These are phyloP conservation scores for Siniperca undulata DNA, from an alignment of 2,797 vertebrate species.

Conservation along the genomic window DNA sequence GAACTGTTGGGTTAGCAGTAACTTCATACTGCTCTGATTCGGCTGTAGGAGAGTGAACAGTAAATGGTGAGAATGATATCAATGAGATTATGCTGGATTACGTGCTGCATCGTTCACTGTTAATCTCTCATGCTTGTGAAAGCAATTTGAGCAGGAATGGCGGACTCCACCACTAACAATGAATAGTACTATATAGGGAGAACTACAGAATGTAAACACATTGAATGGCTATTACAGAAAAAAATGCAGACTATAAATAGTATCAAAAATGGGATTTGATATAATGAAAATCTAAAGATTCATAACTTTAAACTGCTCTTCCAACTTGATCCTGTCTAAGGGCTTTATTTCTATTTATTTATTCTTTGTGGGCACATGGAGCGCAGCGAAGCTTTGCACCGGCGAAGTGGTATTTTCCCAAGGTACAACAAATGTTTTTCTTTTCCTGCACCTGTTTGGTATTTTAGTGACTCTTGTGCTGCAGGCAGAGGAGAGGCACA, in stretches of 20 bases:
- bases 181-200: too few relatives aligned
- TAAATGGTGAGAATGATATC: neutral
- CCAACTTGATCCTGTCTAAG: neutral
- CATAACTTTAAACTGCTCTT: neutral
- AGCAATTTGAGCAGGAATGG: neutral
- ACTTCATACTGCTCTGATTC: neutral
- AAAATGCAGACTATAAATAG: neutral
- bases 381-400: neutral
- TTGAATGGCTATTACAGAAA: neutral
- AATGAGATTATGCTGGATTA: neutral
- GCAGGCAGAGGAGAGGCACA: neutral
- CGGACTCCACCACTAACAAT: neutral
- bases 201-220: neutral
- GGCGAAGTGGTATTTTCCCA: neutral
- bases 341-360: too few relatives aligned
- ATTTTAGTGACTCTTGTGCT: slow-evolving; percentile 8
- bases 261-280: neutral
- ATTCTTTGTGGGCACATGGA: neutral
- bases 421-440: slow-evolving; percentile 4
- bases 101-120: neutral
- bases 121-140: neutral
- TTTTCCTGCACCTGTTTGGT: slow-evolving; percentile 16
- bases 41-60: neutral
- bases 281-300: neutral
- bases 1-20: neutral